phyloP scores from a whole-genome alignment of 2,113 vertebrate genomes.

The Excalfactoria chinensis region DNA sequence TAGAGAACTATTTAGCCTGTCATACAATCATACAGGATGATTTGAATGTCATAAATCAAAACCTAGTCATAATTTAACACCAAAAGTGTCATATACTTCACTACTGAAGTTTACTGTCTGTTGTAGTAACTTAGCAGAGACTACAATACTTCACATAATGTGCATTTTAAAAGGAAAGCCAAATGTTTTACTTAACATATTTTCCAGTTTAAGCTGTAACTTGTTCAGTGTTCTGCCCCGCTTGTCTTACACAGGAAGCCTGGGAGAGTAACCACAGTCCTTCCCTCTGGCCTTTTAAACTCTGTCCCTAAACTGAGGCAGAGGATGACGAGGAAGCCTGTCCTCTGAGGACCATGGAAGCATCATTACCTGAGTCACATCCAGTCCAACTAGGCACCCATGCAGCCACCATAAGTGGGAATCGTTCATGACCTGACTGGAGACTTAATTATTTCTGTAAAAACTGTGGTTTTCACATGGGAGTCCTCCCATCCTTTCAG shows the following conservation, averaged over 20 bases:
- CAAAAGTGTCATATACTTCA: background rate
- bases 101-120: background rate
- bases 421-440: rapidly evolving
- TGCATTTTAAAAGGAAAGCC: background rate
- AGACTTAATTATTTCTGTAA: background rate
- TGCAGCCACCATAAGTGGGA: background rate
- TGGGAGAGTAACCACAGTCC: background rate
- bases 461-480: background rate
- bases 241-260: background rate
- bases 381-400: background rate
- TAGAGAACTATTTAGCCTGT: background rate
- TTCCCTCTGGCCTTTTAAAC: background rate
- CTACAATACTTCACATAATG: background rate
- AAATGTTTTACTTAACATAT: background rate
- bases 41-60: background rate
- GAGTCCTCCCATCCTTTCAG: background rate
- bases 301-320: background rate
- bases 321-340: background rate
- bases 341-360: background rate
- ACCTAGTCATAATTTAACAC: background rate
- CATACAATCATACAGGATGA: background rate
- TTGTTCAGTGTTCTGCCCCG: background rate
- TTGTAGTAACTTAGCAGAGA: background rate
- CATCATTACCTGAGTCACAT: background rate
- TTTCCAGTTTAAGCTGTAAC: background rate